Evolutionary conservation across 2,113 vertebrate genomes (phyloP).

Genomic region (Crotalus horridus): DNA sequence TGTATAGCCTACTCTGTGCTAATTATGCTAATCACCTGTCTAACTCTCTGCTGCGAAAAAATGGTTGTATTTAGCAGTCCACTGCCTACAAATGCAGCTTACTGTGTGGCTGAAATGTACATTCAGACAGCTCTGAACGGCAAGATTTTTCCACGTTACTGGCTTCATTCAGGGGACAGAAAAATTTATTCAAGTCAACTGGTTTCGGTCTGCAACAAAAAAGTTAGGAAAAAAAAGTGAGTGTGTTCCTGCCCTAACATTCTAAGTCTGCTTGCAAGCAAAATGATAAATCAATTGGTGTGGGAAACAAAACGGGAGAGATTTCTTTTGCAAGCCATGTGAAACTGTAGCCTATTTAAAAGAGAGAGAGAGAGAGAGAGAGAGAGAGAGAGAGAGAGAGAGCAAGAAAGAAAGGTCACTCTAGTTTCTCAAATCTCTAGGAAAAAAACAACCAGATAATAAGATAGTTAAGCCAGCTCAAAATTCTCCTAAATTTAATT

Average conservation of each 20-base stretch:
- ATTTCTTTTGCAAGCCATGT: constrained; percentile 75
- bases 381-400: neutral
- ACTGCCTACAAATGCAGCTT: constrained; percentile 97
- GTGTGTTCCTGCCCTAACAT: constrained; percentile 81
- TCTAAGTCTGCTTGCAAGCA: constrained; percentile 82
- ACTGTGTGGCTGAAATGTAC: constrained; percentile 98
- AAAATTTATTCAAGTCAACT: constrained; percentile 94
- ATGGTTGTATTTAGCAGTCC: constrained; percentile 99
- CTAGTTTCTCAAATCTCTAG: constrained; percentile 69
- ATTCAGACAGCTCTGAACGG: constrained; percentile 96
- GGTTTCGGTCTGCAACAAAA: constrained; percentile 87
- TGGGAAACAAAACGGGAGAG: constrained; percentile 76
- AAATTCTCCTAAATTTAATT: constrained; percentile 60
- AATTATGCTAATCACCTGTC: constrained; percentile 99
- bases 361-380: constrained; percentile 28
- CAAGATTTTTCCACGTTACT: constrained; percentile 99
- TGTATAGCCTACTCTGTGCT: constrained; percentile 94
- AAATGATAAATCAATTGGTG: constrained; percentile 90
- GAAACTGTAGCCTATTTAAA: constrained; percentile 78
- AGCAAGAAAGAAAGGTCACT: constrained; percentile 62
- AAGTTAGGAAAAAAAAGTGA: constrained; percentile 83
- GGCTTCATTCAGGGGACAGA: constrained; percentile 95
- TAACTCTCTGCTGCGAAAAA: constrained; percentile 89
- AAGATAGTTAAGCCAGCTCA: constrained; percentile 68
- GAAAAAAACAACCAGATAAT: constrained; percentile 63